Conservation (phyloP, 2,797 vertebrate species). For the Pantherophis alleghaniensis region DNA sequence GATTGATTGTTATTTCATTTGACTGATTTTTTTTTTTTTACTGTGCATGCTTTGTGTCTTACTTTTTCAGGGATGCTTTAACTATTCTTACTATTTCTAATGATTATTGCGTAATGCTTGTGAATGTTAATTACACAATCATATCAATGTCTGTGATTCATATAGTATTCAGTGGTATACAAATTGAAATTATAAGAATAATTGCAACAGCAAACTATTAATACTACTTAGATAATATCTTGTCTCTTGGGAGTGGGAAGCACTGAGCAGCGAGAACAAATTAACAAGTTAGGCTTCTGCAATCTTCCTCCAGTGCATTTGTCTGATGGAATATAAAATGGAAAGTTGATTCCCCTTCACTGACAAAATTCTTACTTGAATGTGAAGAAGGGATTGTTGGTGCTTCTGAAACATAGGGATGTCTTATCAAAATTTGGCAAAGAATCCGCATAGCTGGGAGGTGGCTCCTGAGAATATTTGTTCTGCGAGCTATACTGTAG, state of each 20-base stretch:
- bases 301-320: neutral
- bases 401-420: neutral
- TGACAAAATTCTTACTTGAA: neutral
- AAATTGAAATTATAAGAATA: neutral
- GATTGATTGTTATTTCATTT: neutral
- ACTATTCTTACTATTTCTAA: neutral
- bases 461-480: neutral
- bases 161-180: neutral
- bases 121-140: neutral
- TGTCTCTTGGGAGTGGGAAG: neutral
- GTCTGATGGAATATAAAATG: neutral
- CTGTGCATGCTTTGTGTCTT: neutral
- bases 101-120: neutral
- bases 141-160: neutral
- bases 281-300: neutral
- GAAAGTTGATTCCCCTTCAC: neutral
- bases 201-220: neutral
- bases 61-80: neutral
- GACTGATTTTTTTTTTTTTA: neutral
- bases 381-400: neutral
- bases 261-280: neutral
- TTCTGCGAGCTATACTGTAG: neutral
- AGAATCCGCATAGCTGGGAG: neutral
- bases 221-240: neutral
- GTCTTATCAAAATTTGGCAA: neutral